These are phyloP conservation scores for Chondrilla cf. caribensis DNA, from an alignment of 37 sponge, comb jelly and placozoan genomes.

Conservation along the genomic window DNA sequence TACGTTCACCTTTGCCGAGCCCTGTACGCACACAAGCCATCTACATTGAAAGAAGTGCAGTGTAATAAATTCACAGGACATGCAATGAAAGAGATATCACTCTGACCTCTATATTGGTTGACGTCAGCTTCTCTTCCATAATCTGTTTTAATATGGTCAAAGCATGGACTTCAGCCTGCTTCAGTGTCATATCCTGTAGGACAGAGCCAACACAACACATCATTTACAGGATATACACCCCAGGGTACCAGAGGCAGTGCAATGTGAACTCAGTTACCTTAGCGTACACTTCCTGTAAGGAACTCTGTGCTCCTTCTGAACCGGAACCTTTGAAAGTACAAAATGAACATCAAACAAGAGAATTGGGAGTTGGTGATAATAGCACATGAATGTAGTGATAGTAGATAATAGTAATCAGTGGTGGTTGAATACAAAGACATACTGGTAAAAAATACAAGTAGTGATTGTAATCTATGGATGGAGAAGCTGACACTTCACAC, in stretches of 20 bases:
- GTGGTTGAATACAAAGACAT: too few relatives aligned
- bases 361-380: background rate
- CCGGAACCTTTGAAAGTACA: conserved; percentile 63
- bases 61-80: conserved; percentile 5
- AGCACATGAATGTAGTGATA: too few relatives aligned
- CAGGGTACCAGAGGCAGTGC: too few relatives aligned
- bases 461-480: background rate
- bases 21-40: conserved; percentile 40
- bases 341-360: background rate
- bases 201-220: too few relatives aligned
- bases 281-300: conserved; percentile 88
- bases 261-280: conserved; percentile 38
- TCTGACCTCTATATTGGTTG: conserved; percentile 89
- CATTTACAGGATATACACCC: too few relatives aligned
- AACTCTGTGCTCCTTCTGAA: conserved; percentile 91
- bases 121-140: conserved; percentile 96
- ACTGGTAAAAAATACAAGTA: too few relatives aligned
- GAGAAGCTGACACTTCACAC: too few relatives aligned
- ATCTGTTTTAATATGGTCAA: conserved; percentile 91
- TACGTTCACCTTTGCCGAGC: conserved; percentile 36
- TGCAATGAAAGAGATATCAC: too few relatives aligned
- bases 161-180: conserved; percentile 71
- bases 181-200: conserved; percentile 69
- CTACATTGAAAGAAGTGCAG: background rate
- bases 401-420: too few relatives aligned